Base-by-base conservation (phyloP, 53 echinoderm and acorn worm genomes). In the Mesocentrotus franciscanus region DNA sequence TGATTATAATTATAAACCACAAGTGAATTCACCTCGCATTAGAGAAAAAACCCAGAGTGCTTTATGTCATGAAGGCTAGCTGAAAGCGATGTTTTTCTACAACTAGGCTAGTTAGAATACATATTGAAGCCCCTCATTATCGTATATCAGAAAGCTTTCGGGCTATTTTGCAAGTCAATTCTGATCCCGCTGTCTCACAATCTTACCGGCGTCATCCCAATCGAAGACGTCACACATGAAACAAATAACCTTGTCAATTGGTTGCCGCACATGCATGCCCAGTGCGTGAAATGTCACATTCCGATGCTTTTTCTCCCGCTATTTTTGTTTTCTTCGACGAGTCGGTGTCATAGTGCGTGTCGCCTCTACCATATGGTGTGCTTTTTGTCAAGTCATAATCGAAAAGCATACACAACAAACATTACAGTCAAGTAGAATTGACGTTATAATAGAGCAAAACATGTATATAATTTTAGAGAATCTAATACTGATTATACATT, bases 231-330 rank as follows among this genome's bases (percentile, higher is more conserved):
- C 85, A 85, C 58, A 56, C 9, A n/a, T n/a, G 85, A 56, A 85
- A 85, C 85, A 85, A 85, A 85, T 85, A 85, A 58, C 85, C 85
- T 85, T 85, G 85, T 56, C 85, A 85, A n/a, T 58, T 56, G 10
- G 78, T 56, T 27, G 58, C 85, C 8, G 58, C 57, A 9, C n/a
- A 0, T 17, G 6, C 57, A 58, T 85, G 56, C 57, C 85, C 26
- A 58, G 14, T 58, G 85, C 85, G 85, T 56, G 85, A 85, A 85
- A 85, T 85, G 85, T 14, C 56, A 58, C 56, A 85, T 85, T 85
- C 85, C 58, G 56, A 57, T 85, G 57, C 85, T 16, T 85, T 26
- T 58, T 85, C 8, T n/a, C 58, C 85, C 58, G 85, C 85, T 85
- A 56, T 85, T 85, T 85, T 85, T 57, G 56, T 26, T 56, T 9